phyloP scores from a whole-genome alignment of 2,797 vertebrate genomes.

The Remorina albescens region DNA sequence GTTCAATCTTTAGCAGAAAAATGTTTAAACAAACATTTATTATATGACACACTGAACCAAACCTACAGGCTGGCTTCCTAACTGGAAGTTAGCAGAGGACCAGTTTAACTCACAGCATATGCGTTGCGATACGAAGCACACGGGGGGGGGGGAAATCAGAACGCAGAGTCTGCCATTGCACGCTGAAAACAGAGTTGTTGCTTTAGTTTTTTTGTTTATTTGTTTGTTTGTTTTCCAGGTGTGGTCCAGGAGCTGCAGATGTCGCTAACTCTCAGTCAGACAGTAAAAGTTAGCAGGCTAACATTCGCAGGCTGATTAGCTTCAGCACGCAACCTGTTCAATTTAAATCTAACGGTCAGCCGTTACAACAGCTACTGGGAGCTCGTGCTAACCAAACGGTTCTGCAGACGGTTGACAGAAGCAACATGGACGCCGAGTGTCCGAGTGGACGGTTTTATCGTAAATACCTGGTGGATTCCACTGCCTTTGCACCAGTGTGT shows the following conservation, averaged over 20 bases:
- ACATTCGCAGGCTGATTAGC: constrained; percentile 61
- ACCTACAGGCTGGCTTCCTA: not conserved
- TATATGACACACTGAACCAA: not conserved
- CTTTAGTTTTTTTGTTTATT: not conserved
- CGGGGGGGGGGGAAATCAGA: not conserved
- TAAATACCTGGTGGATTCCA: constrained; percentile 77
- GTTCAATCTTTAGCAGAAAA: not conserved
- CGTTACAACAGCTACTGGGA: no score
- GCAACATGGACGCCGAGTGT: no score
- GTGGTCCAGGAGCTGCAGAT: no score
- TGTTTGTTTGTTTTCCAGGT: no score
- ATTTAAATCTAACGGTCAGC: constrained; percentile 6
- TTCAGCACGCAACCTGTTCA: constrained; percentile 31
- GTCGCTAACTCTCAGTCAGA: not conserved
- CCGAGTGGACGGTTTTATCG: no score
- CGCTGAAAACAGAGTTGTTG: not conserved
- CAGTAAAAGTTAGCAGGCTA: constrained; percentile 38
- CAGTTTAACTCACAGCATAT: not conserved
- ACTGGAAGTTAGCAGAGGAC: not conserved
- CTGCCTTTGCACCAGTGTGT: constrained; percentile 78
- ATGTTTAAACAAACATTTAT: no score
- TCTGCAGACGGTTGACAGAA: no score
- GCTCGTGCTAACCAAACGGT: no score
- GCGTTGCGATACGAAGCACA: not conserved
- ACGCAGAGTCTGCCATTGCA: fast-evolving